A percentile compares a stretch with the other conserved stretches of the same genome.
Conservation (phyloP, 1,140 invertebrate genomes). For the Amyelois transitella region DNA sequence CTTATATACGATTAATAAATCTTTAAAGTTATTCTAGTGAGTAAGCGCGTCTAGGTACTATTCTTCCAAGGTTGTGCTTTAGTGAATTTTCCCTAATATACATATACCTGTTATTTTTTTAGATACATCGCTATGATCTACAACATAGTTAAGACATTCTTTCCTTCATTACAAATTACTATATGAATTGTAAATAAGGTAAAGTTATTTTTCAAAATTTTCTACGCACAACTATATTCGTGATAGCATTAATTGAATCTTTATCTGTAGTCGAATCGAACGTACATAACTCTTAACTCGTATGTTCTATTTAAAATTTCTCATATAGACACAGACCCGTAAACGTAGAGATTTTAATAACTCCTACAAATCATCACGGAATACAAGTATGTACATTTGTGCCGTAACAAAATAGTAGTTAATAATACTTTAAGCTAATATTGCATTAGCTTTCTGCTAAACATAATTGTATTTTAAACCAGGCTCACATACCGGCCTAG, state of each 20-base stretch:
- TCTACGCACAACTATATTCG: conserved; percentile 68
- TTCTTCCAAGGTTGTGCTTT: conserved; percentile 73
- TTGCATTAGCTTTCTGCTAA: too few species aligned
- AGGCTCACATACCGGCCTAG: background rate
- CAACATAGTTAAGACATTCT: conserved; percentile 20
- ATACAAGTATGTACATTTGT: background rate
- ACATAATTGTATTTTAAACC: background rate
- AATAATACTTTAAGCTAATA: background rate
- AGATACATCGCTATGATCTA: conserved; percentile 32
- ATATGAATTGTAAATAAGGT: conserved; percentile 42
- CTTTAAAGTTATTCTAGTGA: conserved; percentile 62
- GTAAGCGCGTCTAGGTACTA: conserved; percentile 69
- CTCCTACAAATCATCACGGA: background rate
- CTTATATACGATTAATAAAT: conserved; percentile 64
- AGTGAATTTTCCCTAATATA: conserved; percentile 59
- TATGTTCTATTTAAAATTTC: background rate
- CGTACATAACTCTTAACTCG: conserved; percentile 8
- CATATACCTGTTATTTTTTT: conserved; percentile 47
- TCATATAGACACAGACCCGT: background rate
- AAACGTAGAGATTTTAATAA: background rate
- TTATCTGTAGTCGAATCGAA: conserved; percentile 17
- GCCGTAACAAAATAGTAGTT: background rate
- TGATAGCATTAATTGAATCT: conserved; percentile 34
- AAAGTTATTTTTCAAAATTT: conserved; percentile 45
- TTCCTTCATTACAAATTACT: conserved; percentile 39